Base-by-base conservation (phyloP, 2,888 invertebrate species). In the Pammene fasciana region DNA sequence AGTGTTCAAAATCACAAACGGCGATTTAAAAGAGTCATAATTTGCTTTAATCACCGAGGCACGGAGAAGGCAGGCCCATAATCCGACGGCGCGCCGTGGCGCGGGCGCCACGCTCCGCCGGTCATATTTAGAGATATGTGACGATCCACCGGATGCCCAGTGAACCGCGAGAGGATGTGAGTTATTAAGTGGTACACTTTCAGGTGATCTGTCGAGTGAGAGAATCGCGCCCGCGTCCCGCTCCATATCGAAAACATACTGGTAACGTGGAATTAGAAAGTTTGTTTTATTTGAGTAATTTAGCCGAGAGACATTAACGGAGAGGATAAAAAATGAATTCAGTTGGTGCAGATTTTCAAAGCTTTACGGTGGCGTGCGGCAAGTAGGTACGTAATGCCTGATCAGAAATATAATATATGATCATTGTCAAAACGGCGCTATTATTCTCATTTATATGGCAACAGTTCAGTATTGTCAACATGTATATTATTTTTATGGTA, bases 201-300 rank as follows among this genome's bases (percentile, higher is more conserved):
- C 92, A 92, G 90, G 88, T 92, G 91, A 91, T 90, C 92, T 88
- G 87, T 90, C 89, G 89, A 90, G 90, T 92, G 92, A 90, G 90
- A 91, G 87, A 88, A 89, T 90, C 88, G 87, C 81, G 79, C 80
- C 82, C 67, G 67, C 76, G 72, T 75, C 76, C 76, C 57, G 68
- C 56, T 46, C 38, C 59, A 14, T 67, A 57, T 68, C 50, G 68
- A 57, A 50, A 64, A 64, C 64, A 61, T 14, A 50, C 7, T 34
- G 36, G 11, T 52, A 41, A 52, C 70, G 46, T 65, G 55, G 41
- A 70, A 55, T 65, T 65, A 65, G 57, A 45, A 70, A 60, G 26
- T n/a, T 50, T 61, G 14, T 38, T 9, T 57, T 45, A 16, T 52
- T 11, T 18, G 0, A 52, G 16, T 5, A 14, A 9, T 10, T 14